Evolutionary conservation across 2,797 vertebrate species (phyloP), one percentile per base, ranked within the genome.

Genomic region (Masticophis lateralis): DNA sequence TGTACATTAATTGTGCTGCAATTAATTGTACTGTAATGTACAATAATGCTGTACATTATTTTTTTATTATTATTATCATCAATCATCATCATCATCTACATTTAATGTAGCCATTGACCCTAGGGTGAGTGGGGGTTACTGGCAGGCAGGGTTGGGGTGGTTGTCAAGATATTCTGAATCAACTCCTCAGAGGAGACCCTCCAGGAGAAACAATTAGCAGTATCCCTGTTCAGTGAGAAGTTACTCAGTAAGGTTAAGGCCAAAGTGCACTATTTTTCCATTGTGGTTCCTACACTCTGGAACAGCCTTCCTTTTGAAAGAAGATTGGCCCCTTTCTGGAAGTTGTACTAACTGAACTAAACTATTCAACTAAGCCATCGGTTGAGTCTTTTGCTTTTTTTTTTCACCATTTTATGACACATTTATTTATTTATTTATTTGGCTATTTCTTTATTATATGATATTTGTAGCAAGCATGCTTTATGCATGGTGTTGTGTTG

Each of bases 71-170:
- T 8, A 6, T 59, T 22, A 59, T 59, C 6, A 59, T 22, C 0
- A 56, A 56, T 56, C 55, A 56, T 56, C 55, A 56, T 56, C 55
- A 56, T 56, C 55, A 56, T 56, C 55, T 56, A 56, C 13, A 56
- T 56, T 56, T 56, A 56, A 56, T 56, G 55, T 14, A 61, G 60
- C 25, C 25, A 61, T 61, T 61, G 9, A 27, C 61, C 25, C 27
- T 5, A 63, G 27, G 59, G 59, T 60, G 20, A 66, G 1, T n/a
- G 61, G 11, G 12, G 61, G 6, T n/a, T 66, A 66, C 28, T n/a
- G 1, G 28, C 6, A 1, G 47, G 6, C 47, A 51, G 12, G 28
- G 28, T 0, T 8, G 3, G 2, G n/a, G n/a, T 1, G 28, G 0
- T 4, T 20, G 6, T 74, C 4, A 47, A 4, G 74, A 2, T 22